Base-by-base conservation (phyloP, 2,797 vertebrate species). In the Cygnus olor region DNA sequence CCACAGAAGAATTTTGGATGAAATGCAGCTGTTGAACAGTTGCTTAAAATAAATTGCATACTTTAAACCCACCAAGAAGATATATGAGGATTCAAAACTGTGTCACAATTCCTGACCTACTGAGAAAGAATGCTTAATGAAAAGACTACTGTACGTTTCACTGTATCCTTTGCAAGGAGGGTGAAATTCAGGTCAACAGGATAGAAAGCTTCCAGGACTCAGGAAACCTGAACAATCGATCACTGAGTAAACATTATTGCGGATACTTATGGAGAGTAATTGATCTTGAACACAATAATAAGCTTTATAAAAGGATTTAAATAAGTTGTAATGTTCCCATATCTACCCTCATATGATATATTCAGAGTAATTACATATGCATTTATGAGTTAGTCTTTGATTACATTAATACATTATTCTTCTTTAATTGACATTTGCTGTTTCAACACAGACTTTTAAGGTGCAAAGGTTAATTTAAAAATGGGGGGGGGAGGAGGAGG, bases 61-160 rank as follows among this genome's bases (percentile, higher is more conserved):
- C 88, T 97, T 97, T 83, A 97, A 96, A 95, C 92, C 66, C 91
- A 92, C 92, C 70, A 82, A 92, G 85, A 96, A 95, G 94, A 97
- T 96, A 87, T 91, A 95, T 95, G 96, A 93, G 94, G 90, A 96
- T 94, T 94, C 90, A 96, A 91, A 97, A 95, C 95, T 90, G 90
- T 96, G 95, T 95, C 92, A 93, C 91, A 95, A 96, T 94, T 96
- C 93, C 94, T 95, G 90, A 94, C 93, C 94, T 96, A 94, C 94
- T 96, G 91, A 95, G 94, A 95, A 95, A 94, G 95, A 96, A 91
- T 79, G 90, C 88, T 95, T 95, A 97, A 94, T 94, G 95, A 94
- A 96, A 97, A 96, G 95, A 96, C 94, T 97, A 95, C 95, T 96
- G 96, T 96, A 96, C 19, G 2, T 93, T 97, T 97, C 95, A 94